Evolutionary conservation across 2,888 invertebrate species (phyloP).

Genomic region (Eristalis pertinax): DNA sequence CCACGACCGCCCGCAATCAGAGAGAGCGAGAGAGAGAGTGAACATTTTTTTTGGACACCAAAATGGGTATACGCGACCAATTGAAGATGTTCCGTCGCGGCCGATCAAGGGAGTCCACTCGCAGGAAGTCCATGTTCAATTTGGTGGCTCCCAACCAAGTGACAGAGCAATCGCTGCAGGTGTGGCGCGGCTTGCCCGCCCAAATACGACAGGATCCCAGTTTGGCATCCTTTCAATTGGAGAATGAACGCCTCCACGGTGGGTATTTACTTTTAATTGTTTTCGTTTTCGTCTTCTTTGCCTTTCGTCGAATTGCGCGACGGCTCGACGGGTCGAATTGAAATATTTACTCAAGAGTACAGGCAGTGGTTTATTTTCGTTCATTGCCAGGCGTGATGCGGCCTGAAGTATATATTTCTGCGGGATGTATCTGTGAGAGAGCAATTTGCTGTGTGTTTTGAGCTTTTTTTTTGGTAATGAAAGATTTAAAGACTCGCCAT

Average conservation of each 20-base stretch:
- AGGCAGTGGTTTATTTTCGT: slow-evolving; percentile 26
- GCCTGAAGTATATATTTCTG: not conserved
- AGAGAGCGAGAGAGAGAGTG: not conserved
- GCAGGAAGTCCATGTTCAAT: slow-evolving; percentile 73
- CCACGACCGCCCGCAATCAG: not conserved
- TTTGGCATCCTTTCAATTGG: slow-evolving; percentile 83
- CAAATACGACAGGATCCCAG: slow-evolving; percentile 86
- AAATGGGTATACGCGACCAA: slow-evolving; percentile 63
- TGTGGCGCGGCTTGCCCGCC: slow-evolving; percentile 86
- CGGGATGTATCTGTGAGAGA: slow-evolving; percentile 31
- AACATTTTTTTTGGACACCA: not conserved
- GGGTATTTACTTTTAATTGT: slow-evolving; percentile 63
- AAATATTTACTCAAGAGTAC: slow-evolving; percentile 52
- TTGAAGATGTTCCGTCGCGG: slow-evolving; percentile 40
- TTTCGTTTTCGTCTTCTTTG: slow-evolving; percentile 8
- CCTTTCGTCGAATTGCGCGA: slow-evolving; percentile 9
- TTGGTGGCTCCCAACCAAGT: slow-evolving; percentile 82
- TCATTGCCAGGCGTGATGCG: slow-evolving; percentile 7
- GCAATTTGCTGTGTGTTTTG: not conserved
- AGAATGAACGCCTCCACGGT: slow-evolving; percentile 80
- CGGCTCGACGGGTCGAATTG: slow-evolving; percentile 54
- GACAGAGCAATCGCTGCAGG: slow-evolving; percentile 84
- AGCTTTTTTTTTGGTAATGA: slow-evolving; percentile 34
- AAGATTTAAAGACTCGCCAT: not conserved
- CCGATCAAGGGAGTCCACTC: slow-evolving; percentile 21